phyloP scores from a whole-genome alignment of 1,140 invertebrate species.

The Drosophila watanabei region DNA sequence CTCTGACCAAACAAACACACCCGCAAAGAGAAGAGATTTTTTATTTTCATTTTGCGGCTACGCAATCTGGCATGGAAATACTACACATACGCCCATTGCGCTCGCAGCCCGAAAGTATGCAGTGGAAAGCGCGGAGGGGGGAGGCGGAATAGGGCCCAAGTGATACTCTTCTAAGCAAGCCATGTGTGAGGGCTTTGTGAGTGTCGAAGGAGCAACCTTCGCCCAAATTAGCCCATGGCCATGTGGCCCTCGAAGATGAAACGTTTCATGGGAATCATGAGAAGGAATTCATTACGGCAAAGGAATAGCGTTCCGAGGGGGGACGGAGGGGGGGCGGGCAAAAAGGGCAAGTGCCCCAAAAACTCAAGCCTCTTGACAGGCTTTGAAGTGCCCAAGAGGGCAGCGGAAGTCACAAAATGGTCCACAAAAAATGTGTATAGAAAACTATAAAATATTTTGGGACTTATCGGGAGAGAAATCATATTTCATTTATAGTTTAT shows the following conservation, averaged over 20 bases:
- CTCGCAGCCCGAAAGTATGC: constrained; percentile 44
- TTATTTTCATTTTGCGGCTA: constrained; percentile 31
- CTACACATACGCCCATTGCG: constrained; percentile 49
- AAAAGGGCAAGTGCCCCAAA: constrained; percentile 32
- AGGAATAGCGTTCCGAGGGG: background rate
- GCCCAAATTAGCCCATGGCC: constrained; percentile 56
- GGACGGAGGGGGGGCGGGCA: background rate
- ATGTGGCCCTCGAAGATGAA: constrained; percentile 50
- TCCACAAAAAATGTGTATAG: background rate
- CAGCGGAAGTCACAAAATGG: constrained; percentile 21
- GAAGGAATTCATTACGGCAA: constrained; percentile 47
- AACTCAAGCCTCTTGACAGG: constrained; percentile 38
- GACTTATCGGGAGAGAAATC: background rate
- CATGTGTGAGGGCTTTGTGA: constrained; percentile 41
- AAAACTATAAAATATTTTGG: background rate
- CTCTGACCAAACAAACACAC: constrained; percentile 31
- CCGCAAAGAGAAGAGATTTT: constrained; percentile 16
- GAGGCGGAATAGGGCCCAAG: constrained; percentile 5
- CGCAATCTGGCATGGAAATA: constrained; percentile 51
- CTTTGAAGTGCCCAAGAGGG: constrained; percentile 31
- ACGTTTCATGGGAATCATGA: constrained; percentile 45
- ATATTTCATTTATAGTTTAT: background rate
- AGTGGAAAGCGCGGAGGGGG: constrained; percentile 9
- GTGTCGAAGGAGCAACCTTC: constrained; percentile 40
- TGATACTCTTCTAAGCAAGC: constrained; percentile 29